Base-by-base conservation (phyloP, 1,140 invertebrate genomes). In the Drosophila arawakana region DNA sequence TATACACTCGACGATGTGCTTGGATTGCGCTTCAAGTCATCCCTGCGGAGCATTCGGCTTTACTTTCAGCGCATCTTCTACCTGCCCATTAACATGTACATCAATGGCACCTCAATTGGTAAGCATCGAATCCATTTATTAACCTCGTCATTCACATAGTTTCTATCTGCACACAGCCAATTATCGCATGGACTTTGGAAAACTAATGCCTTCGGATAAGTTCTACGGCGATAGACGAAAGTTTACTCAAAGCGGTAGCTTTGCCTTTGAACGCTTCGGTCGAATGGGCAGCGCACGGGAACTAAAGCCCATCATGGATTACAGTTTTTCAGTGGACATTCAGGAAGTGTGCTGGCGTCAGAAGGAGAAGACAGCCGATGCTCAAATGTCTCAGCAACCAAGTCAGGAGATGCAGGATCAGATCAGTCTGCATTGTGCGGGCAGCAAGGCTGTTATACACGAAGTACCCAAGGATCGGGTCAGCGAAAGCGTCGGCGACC, bases 41-140 rank as follows among this genome's bases (percentile, higher is more conserved):
- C 90, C 1, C 18, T 90, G 7, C 73, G 66, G 34, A 85, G 78
- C 25, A 80, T 91, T 34, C 70, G 83, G 3, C 52, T 70, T 0
- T 91, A 91, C 54, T 91, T 91, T n/a, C 90, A 91, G 47, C 80
- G 86, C 0, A 89, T 91, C 13, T 91, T 91, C 13, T 91, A 90
- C 50, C 62, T 91, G 5, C 90, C 90, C 11, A 88, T 91, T 30
- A 90, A 82, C 30, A 76, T 91, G 62, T 91, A 82, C 37, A 59
- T 88, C 13, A 89, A 90, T 57, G 83, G 75, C 34, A 67, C 73
- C 0, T 73, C 78, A 0, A 78, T 91, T 55, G 88, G 88, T 91
- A 44, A 59, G 73, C 9, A 13, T 35, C 6, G 7, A 10, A 35
- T 13, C 11, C 34, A 2, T n/a, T 5, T 11, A 1, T 13, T 6